Evolutionary conservation across 2,797 vertebrate genomes (phyloP).

Genomic region (Tarsius wallacei): DNA sequence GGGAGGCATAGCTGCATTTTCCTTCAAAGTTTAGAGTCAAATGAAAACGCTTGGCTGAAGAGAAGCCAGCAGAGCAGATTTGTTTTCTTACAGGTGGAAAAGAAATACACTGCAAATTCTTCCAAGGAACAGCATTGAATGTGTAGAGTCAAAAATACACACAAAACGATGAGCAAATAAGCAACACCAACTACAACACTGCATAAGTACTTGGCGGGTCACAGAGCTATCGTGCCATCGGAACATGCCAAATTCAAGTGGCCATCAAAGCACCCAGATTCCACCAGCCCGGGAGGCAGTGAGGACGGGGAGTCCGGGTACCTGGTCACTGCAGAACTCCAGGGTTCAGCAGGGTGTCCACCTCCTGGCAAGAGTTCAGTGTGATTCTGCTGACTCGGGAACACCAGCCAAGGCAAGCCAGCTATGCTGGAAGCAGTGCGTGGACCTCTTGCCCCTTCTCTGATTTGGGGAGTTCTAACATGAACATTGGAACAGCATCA

Average conservation of each 20-base stretch:
- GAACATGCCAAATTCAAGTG: neutral
- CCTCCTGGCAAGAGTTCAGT: neutral
- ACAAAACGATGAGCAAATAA: neutral
- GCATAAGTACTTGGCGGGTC: neutral
- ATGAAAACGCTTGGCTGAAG: conserved; percentile 58
- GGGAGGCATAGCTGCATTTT: conserved; percentile 64
- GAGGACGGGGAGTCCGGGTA: neutral
- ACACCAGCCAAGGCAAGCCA: neutral
- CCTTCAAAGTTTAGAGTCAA: conserved; percentile 70
- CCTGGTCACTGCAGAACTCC: neutral
- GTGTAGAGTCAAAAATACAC: conserved; percentile 30
- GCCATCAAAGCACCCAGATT: neutral
- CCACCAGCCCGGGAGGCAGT: neutral
- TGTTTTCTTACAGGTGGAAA: conserved; percentile 63
- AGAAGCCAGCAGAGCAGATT: conserved; percentile 59
- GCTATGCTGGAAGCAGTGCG: neutral
- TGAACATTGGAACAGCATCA: neutral
- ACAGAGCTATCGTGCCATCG: neutral
- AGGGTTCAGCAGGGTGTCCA: neutral
- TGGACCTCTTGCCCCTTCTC: neutral
- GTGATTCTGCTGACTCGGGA: neutral
- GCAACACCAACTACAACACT: neutral
- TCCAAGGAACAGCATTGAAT: conserved; percentile 21
- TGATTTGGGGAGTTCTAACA: neutral
- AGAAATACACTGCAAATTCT: conserved; percentile 41